Percentiles rank a stretch among this genome's conserved stretches.
Conservation (phyloP, 2,888 invertebrate genomes). For the Caenorhabditis parvicauda region DNA sequence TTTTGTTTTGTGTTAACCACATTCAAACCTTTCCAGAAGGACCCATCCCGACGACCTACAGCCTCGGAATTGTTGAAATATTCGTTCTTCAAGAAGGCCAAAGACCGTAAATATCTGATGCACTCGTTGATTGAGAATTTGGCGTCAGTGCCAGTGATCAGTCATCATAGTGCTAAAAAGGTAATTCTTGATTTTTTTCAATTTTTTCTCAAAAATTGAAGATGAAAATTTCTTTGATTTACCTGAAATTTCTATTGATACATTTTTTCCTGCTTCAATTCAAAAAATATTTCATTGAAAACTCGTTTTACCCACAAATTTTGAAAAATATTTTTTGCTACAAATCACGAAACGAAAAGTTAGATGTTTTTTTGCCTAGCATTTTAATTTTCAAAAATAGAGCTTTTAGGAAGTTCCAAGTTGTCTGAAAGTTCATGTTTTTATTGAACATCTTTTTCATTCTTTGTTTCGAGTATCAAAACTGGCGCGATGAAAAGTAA, state of each 20-base stretch:
- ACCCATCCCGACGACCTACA: conserved; percentile 72
- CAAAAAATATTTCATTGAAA: too few species aligned
- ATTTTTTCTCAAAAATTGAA: background rate
- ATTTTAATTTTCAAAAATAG: background rate
- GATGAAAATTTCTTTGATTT: background rate
- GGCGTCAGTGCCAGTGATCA: conserved; percentile 46
- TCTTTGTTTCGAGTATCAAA: too few species aligned
- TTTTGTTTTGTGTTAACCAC: background rate
- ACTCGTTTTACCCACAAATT: background rate
- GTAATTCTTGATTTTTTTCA: conserved; percentile 9
- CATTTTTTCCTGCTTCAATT: background rate
- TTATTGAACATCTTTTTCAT: too few species aligned
- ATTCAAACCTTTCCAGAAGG: conserved; percentile 46
- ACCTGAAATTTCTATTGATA: background rate
- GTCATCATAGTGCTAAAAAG: conserved; percentile 40
- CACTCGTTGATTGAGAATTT: conserved; percentile 62
- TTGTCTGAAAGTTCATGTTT: too few species aligned
- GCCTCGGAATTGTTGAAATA: conserved; percentile 93
- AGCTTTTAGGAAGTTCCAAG: too few species aligned
- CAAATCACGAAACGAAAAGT: background rate
- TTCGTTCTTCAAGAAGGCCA: conserved; percentile 95
- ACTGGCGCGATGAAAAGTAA: too few species aligned
- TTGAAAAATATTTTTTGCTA: background rate
- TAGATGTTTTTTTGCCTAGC: background rate
- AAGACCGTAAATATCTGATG: conserved; percentile 54